Percentiles rank a stretch among this genome's conserved stretches.
These are phyloP conservation scores for Aleiodes alternator DNA, from an alignment of 2,888 invertebrate species.

Conservation along the genomic window DNA sequence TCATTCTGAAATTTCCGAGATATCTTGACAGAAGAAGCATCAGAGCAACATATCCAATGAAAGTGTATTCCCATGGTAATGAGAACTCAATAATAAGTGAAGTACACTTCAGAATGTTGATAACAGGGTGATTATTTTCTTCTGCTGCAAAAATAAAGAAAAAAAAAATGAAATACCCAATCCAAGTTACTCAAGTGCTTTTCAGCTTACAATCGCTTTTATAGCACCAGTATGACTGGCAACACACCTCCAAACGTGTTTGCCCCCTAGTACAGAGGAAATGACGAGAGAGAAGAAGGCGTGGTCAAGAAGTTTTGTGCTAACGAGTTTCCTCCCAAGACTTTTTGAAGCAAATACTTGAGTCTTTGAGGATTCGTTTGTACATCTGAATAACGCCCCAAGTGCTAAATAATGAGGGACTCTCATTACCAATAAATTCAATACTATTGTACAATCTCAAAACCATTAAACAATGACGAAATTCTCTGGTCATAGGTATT, in stretches of 20 bases:
- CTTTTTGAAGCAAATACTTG: conserved; percentile 6
- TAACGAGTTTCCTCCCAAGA: conserved; percentile 63
- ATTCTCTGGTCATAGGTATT: neutral
- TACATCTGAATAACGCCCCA: conserved; percentile 14
- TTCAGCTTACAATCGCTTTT: conserved; percentile 51
- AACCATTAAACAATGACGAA: conserved; percentile 8
- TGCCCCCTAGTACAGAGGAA: neutral
- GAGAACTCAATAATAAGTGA: conserved; percentile 63
- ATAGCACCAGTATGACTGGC: conserved; percentile 40
- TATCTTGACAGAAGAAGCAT: no score
- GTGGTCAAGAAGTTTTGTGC: conserved; percentile 64
- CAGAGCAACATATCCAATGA: no score
- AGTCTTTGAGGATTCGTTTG: neutral
- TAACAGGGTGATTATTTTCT: conserved; percentile 64
- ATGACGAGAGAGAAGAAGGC: conserved; percentile 51
- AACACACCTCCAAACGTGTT: conserved; percentile 10
- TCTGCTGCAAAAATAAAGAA: neutral
- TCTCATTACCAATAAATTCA: conserved; percentile 1
- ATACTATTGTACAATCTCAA: no score
- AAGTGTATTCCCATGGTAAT: conserved; percentile 53
- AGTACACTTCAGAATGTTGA: conserved; percentile 63
- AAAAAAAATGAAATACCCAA: neutral
- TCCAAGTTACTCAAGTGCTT: conserved; percentile 57
- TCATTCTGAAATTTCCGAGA: no score
- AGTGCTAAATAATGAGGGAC: conserved; percentile 14